Percentiles rank a stretch among this genome's conserved stretches.
Conservation (phyloP, 2,797 vertebrate genomes). For the Channallabes apus region DNA sequence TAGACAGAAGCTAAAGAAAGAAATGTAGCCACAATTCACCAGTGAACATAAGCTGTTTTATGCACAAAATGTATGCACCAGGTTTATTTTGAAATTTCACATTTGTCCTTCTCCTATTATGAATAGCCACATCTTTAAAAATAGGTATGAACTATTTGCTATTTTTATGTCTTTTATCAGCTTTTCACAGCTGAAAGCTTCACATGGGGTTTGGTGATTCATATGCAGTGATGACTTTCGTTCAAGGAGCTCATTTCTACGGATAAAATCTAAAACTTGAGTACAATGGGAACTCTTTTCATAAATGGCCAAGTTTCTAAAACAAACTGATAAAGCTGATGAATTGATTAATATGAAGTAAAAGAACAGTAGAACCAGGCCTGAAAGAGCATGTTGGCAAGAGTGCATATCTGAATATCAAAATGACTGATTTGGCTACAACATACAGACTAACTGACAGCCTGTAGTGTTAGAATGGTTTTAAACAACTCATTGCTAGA, state of each 20-base stretch:
- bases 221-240: background rate
- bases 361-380: background rate
- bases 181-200: background rate
- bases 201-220: background rate
- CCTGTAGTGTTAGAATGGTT: background rate
- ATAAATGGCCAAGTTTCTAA: background rate
- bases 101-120: slow-evolving; percentile 9
- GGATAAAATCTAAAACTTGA: background rate
- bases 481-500: background rate
- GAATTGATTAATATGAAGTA: background rate
- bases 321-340: background rate
- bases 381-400: background rate
- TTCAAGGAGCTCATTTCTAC: background rate
- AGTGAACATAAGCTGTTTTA: background rate
- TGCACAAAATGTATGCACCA: background rate
- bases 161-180: background rate
- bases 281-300: background rate
- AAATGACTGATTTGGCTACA: background rate
- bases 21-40: background rate
- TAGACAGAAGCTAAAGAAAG: background rate
- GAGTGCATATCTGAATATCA: background rate
- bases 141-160: background rate
- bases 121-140: background rate
- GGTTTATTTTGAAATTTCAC: background rate
- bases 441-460: background rate